These are phyloP conservation scores for Atherix ibis DNA, from an alignment of 2,888 invertebrate genomes.

Conservation along the genomic window DNA sequence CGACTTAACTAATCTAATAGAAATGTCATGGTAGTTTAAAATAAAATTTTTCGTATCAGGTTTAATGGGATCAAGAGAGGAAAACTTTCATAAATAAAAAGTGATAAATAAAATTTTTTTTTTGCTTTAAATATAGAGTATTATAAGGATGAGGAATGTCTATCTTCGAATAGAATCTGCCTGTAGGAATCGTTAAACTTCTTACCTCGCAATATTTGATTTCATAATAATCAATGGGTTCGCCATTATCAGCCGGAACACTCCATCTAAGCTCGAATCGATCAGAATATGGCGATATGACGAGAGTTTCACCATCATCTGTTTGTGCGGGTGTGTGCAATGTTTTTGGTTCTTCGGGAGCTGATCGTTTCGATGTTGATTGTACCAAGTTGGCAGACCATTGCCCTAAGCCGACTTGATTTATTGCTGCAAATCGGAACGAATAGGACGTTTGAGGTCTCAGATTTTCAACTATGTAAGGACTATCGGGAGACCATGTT, in stretches of 20 bases:
- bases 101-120: too few species aligned
- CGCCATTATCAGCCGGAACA: slow-evolving; percentile 77
- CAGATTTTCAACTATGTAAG: slow-evolving; percentile 66
- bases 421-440: slow-evolving; percentile 70
- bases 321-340: slow-evolving; percentile 34
- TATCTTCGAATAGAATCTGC: too few species aligned
- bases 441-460: slow-evolving; percentile 61
- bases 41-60: too few species aligned
- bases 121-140: too few species aligned
- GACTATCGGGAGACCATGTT: slow-evolving; percentile 65
- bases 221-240: slow-evolving; percentile 69
- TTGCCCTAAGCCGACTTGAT: slow-evolving; percentile 64
- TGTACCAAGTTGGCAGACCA: slow-evolving; percentile 51
- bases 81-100: too few species aligned
- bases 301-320: slow-evolving; percentile 34
- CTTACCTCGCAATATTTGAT: slow-evolving; percentile 68
- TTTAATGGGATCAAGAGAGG: too few species aligned
- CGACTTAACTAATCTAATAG: too few species aligned
- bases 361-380: slow-evolving; percentile 60
- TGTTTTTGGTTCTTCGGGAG: slow-evolving; percentile 57
- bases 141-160: too few species aligned
- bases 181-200: too few species aligned
- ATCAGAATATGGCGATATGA: slow-evolving; percentile 51
- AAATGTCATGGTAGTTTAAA: too few species aligned
- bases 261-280: slow-evolving; percentile 72